Percentiles rank a stretch among this genome's conserved stretches.
Evolutionary conservation across 2,113 vertebrate genomes (phyloP).

Genomic region (Turnix velox): DNA sequence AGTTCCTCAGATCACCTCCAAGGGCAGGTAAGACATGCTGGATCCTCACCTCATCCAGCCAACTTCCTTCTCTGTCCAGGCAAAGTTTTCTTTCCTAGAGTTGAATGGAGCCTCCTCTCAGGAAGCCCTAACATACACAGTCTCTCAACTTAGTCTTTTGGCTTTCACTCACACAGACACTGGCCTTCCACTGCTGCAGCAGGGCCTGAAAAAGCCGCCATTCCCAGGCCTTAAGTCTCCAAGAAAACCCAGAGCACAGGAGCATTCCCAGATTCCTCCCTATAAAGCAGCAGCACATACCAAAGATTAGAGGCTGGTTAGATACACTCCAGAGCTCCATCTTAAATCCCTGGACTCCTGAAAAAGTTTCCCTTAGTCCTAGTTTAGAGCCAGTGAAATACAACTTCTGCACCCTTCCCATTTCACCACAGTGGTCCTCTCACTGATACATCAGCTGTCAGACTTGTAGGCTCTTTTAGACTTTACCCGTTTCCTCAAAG

Average conservation of each 20-base stretch:
- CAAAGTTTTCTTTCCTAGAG: neutral
- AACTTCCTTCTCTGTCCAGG: neutral
- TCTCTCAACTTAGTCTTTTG: too few relatives aligned
- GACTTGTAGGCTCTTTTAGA: neutral
- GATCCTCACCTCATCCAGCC: neutral
- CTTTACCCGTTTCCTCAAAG: neutral
- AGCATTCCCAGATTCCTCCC: neutral
- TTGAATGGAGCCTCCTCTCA: neutral
- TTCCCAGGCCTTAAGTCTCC: neutral
- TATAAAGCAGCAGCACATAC: neutral
- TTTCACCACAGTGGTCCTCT: neutral
- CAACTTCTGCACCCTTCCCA: neutral
- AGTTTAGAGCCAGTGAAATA: neutral
- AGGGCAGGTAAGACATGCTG: too few relatives aligned
- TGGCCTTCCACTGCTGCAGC: too few relatives aligned
- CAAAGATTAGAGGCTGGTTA: neutral
- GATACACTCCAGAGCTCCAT: neutral
- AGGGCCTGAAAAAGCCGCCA: fast-evolving
- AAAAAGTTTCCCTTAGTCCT: neutral
- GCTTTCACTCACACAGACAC: fast-evolving
- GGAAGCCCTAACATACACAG: neutral
- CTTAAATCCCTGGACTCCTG: neutral
- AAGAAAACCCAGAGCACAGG: neutral
- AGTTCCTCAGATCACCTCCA: neutral
- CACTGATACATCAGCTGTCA: neutral